Conservation (phyloP, 2,888 invertebrate genomes). For the Aporophyla nigra region DNA sequence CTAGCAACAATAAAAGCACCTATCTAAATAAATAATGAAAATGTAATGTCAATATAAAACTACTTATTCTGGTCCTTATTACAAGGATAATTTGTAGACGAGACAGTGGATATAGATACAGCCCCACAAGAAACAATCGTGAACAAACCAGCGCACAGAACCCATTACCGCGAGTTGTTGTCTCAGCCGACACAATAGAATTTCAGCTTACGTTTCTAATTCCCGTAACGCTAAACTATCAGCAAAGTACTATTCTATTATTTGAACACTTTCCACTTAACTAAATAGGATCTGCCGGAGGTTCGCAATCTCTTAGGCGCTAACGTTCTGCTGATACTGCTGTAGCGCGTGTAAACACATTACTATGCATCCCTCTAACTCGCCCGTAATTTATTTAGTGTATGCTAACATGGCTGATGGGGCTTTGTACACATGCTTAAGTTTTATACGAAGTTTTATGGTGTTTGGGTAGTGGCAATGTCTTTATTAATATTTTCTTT, state of each 20-base stretch:
- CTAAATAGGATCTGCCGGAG: constrained; percentile 55
- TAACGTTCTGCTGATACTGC: constrained; percentile 55
- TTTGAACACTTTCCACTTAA: constrained; percentile 63
- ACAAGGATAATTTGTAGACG: constrained; percentile 7
- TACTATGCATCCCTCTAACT: constrained; percentile 65
- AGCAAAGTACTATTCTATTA: constrained; percentile 54
- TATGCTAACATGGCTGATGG: constrained; percentile 59
- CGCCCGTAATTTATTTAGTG: constrained; percentile 67
- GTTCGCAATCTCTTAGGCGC: constrained; percentile 63
- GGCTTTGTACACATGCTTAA: constrained; percentile 21
- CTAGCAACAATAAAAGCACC: background rate
- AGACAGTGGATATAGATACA: background rate
- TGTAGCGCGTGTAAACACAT: constrained; percentile 59
- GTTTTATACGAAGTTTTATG: constrained; percentile 29
- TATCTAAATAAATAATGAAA: background rate
- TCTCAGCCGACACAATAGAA: constrained; percentile 56
- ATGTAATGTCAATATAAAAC: background rate
- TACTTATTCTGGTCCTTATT: background rate
- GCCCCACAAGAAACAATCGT: constrained; percentile 12
- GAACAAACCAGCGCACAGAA: constrained; percentile 3
- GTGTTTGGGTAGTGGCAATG: constrained; percentile 18
- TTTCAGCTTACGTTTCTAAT: constrained; percentile 64
- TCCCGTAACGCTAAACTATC: constrained; percentile 63
- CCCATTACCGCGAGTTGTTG: constrained; percentile 54
- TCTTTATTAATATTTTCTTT: constrained; percentile 24